Evolutionary conservation across 2,797 vertebrate species (phyloP).

Genomic region (Phoeniculus purpureus): DNA sequence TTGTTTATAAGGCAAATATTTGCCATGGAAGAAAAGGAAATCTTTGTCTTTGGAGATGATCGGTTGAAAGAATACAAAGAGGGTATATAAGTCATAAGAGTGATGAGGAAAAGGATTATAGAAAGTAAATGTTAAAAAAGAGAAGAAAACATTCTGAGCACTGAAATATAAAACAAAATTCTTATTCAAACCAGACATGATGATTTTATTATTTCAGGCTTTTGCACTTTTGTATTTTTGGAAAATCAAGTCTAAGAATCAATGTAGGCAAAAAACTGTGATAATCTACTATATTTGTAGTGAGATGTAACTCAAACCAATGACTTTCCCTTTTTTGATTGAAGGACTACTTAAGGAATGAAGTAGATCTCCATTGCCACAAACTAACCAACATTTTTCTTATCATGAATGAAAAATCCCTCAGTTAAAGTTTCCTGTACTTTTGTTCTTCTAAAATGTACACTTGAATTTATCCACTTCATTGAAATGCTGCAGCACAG

Average conservation of each 20-base stretch:
- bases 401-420: not conserved
- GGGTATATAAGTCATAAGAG: not conserved
- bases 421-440: fast-evolving
- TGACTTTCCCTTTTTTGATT: fast-evolving
- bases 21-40: not conserved
- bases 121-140: not conserved
- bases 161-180: not conserved
- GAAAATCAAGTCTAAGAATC: not conserved
- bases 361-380: fast-evolving
- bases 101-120: not conserved
- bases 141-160: not conserved
- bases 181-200: not conserved
- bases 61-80: not conserved
- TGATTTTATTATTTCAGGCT: not conserved
- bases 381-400: not conserved
- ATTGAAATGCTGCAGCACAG: not conserved
- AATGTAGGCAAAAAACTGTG: not conserved
- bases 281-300: not conserved
- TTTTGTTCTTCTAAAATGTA: not conserved
- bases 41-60: not conserved
- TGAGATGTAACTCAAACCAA: not conserved
- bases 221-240: too few relatives aligned
- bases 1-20: not conserved
- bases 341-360: not conserved
- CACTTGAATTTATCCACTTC: not conserved